Conservation (phyloP, 2,113 vertebrate genomes). For the Struthio camelus region DNA sequence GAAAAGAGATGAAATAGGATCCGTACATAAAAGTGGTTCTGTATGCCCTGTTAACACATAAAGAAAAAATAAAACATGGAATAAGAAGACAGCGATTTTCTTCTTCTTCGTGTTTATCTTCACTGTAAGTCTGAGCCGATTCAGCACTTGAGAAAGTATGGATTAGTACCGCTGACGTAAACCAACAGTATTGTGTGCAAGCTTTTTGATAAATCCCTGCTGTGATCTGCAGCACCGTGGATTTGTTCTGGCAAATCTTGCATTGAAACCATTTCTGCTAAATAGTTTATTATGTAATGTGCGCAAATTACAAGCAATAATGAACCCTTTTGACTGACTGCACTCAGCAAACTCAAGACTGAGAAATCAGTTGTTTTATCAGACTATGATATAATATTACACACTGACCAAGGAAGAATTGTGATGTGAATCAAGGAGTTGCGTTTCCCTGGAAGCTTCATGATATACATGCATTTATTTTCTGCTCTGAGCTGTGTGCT, state of each 20-base stretch:
- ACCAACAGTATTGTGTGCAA: not conserved
- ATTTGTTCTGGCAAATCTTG: not conserved
- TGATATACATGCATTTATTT: not conserved
- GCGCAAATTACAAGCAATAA: not conserved
- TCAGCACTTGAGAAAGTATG: not conserved
- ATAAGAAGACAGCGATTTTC: not conserved
- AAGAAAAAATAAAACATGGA: not conserved
- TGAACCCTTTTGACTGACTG: not conserved
- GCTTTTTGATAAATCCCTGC: not conserved
- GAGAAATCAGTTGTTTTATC: not conserved
- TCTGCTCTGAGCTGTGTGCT: not conserved
- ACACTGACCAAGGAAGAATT: not conserved
- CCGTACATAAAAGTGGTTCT: not conserved
- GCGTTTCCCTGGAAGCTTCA: not conserved
- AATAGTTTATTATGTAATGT: not conserved
- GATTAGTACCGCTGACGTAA: not conserved
- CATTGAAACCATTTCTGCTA: rapidly evolving
- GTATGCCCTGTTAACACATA: not conserved
- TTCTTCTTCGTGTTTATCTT: not conserved
- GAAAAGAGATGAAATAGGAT: not conserved
- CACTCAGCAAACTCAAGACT: not conserved
- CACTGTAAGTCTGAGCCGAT: not conserved
- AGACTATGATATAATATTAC: not conserved
- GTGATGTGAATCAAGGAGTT: not conserved
- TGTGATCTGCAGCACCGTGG: not conserved